Evolutionary conservation across 2,113 vertebrate genomes (phyloP).

Genomic region (Acanthisitta chloris): DNA sequence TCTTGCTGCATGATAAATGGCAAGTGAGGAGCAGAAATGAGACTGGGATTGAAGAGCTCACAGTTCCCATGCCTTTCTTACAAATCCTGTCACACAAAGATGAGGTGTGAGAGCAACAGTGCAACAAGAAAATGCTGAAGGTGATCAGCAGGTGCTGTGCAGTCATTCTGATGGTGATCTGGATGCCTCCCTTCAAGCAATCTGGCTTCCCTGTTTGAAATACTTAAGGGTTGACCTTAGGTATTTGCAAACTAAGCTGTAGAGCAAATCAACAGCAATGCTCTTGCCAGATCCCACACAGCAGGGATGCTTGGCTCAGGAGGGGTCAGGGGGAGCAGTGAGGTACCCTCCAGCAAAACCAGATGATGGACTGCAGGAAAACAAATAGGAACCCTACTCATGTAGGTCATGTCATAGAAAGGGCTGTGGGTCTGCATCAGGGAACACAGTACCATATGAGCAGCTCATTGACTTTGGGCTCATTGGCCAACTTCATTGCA

Average conservation of each 20-base stretch:
- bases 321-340: not conserved
- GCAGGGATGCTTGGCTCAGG: not conserved
- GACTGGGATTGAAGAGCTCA: not conserved
- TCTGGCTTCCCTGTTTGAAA: not conserved
- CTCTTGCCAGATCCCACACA: not conserved
- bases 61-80: not conserved
- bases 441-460: not conserved
- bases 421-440: not conserved
- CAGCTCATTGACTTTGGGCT: not conserved
- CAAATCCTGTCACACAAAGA: not conserved
- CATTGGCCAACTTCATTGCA: not conserved
- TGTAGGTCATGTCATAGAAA: not conserved
- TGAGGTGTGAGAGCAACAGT: not conserved
- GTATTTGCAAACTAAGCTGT: not conserved
- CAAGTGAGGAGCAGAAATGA: not conserved
- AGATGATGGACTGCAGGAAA: not conserved
- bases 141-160: not conserved
- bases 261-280: not conserved
- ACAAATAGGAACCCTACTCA: not conserved
- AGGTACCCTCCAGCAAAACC: not conserved
- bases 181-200: not conserved
- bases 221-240: not conserved
- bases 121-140: not conserved
- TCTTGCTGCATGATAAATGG: not conserved
- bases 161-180: not conserved